These are phyloP conservation scores for Halichoerus grypus DNA, from an alignment of 2,113 vertebrate species.

Conservation along the genomic window DNA sequence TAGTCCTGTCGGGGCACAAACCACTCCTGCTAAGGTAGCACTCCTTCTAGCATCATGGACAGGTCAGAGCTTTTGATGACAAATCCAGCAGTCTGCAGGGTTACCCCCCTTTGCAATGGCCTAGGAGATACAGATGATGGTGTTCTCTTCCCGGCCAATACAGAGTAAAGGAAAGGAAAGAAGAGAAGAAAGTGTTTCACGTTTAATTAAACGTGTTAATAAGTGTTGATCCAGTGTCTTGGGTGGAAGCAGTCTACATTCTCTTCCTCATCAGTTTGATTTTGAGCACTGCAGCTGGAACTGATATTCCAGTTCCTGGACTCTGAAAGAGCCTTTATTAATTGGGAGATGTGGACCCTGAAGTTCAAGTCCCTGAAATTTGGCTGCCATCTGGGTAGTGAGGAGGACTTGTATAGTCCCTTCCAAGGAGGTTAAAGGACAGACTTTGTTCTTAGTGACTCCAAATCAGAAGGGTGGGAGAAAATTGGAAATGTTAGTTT, in stretches of 20 bases:
- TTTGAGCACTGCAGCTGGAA: not conserved
- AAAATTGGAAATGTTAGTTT: not conserved
- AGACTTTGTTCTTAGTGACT: not conserved
- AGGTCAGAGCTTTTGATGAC: not conserved
- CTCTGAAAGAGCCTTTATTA: not conserved
- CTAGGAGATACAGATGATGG: not conserved
- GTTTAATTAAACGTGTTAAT: not conserved
- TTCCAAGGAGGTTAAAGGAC: not conserved
- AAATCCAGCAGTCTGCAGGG: not conserved
- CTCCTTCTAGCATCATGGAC: not conserved
- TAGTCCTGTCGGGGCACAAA: not conserved
- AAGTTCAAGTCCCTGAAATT: not conserved
- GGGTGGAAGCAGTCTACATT: not conserved
- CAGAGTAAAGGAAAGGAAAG: not conserved
- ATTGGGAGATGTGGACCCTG: not conserved
- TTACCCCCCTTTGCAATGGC: not conserved
- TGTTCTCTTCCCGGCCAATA: not conserved
- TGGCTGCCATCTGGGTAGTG: not conserved
- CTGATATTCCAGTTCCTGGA: not conserved
- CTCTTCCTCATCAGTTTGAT: not conserved
- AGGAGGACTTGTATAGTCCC: not conserved
- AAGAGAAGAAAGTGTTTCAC: not conserved
- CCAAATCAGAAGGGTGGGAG: not conserved
- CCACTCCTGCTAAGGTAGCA: not conserved
- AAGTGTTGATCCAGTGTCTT: not conserved